Percentiles rank a stretch among this genome's conserved stretches.
phyloP scores from a whole-genome alignment of 2,797 vertebrate species.

The Esox masquinongy region DNA sequence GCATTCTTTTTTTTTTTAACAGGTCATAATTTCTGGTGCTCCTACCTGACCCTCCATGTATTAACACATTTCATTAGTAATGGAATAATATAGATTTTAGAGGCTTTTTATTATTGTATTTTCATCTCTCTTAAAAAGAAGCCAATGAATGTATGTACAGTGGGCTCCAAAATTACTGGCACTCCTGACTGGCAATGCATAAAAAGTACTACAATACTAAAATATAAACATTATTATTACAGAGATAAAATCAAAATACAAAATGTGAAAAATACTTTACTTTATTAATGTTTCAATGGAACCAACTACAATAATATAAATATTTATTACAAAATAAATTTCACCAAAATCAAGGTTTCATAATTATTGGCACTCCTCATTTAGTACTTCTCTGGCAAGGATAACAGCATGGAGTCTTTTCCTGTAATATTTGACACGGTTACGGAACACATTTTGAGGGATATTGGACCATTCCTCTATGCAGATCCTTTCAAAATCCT shows the following conservation, averaged over 20 bases:
- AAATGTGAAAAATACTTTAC: not conserved
- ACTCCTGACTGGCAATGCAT: not conserved
- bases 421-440: not conserved
- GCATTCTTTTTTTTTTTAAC: not conserved
- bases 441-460: not conserved
- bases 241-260: constrained; percentile 5
- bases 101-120: too few species aligned
- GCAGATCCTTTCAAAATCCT: too few species aligned
- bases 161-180: not conserved
- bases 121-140: too few species aligned
- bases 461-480: too few species aligned
- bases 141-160: too few species aligned
- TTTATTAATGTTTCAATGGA: constrained; percentile 6
- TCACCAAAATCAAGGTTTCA: too few species aligned
- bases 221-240: constrained; percentile 15
- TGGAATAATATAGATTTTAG: too few species aligned
- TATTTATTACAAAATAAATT: not conserved
- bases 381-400: not conserved
- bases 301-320: not conserved
- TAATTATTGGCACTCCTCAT: too few species aligned
- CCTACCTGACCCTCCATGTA: too few species aligned
- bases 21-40: too few species aligned
- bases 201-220: not conserved
- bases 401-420: not conserved
- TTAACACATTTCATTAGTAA: too few species aligned